Conservation (phyloP, 2,113 vertebrate genomes). For the Candoia aspera region DNA sequence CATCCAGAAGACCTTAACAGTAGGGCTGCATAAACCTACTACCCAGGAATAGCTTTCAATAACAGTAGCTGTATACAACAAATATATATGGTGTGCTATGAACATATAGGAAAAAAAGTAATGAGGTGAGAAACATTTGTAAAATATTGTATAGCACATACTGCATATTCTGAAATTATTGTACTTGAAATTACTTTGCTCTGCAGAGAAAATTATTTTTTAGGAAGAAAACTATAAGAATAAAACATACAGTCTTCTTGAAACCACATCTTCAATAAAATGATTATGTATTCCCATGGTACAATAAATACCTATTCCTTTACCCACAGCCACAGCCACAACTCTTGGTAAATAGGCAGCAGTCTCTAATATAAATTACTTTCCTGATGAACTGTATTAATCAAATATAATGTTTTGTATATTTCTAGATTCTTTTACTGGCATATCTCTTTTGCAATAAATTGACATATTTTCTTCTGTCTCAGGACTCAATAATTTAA, state of each 20-base stretch:
- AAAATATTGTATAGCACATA: constrained; percentile 55
- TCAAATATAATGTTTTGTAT: constrained; percentile 63
- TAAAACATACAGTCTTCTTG: constrained; percentile 15
- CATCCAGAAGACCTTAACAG: neutral
- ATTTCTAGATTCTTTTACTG: constrained; percentile 71
- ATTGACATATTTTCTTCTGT: constrained; percentile 70
- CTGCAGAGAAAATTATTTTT: constrained; percentile 46
- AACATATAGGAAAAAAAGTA: neutral
- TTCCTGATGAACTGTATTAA: constrained; percentile 56
- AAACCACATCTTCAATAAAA: constrained; percentile 7
- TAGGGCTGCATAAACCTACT: neutral
- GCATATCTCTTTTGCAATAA: constrained; percentile 74
- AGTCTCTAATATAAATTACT: constrained; percentile 53
- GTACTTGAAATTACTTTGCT: constrained; percentile 51
- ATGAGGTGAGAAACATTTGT: constrained; percentile 38
- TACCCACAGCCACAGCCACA: constrained; percentile 23
- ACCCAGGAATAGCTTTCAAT: neutral
- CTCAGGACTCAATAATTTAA: constrained; percentile 63
- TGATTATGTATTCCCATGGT: constrained; percentile 32
- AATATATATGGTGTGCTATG: neutral
- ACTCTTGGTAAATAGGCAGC: constrained; percentile 32
- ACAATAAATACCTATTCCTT: constrained; percentile 23
- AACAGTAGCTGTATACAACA: neutral
- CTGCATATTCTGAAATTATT: constrained; percentile 45
- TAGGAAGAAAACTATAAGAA: constrained; percentile 38